These are phyloP conservation scores for Tragelaphus imberbis DNA, from an alignment of 2,113 vertebrate species.

Conservation along the genomic window DNA sequence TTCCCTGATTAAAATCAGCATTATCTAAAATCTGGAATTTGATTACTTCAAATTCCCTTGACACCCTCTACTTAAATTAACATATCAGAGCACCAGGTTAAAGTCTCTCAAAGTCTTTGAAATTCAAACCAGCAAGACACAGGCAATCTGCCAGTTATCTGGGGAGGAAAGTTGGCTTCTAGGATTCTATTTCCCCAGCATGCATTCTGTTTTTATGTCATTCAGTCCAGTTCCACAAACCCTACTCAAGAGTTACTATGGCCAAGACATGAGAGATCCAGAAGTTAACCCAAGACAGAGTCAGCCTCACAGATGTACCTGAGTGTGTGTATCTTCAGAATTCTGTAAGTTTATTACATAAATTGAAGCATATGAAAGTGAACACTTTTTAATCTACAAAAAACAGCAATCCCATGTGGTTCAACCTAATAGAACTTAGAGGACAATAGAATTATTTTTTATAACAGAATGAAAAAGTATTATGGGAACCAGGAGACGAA, in stretches of 20 bases:
- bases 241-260: not conserved
- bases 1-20: constrained; percentile 2
- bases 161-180: not conserved
- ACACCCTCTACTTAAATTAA: constrained; percentile 42
- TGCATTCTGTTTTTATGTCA: not conserved
- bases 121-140: constrained; percentile 21
- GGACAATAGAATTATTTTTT: not conserved
- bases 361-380: not conserved
- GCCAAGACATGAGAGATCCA: not conserved
- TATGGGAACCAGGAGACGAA: not conserved
- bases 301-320: not conserved
- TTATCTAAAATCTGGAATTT: constrained; percentile 15
- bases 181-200: not conserved
- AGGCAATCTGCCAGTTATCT: not conserved
- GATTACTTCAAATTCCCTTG: constrained; percentile 41
- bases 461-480: not conserved
- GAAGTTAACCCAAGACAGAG: not conserved
- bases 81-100: constrained; percentile 36
- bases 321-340: not conserved
- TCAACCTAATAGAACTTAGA: not conserved
- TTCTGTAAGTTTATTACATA: not conserved
- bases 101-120: constrained; percentile 46
- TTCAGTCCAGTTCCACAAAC: not conserved
- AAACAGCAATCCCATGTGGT: not conserved
- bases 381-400: constrained; percentile 24